A percentile compares a stretch with the other conserved stretches of the same genome.
phyloP scores from a whole-genome alignment of 1,140 invertebrate species.

The Psix sp. region DNA sequence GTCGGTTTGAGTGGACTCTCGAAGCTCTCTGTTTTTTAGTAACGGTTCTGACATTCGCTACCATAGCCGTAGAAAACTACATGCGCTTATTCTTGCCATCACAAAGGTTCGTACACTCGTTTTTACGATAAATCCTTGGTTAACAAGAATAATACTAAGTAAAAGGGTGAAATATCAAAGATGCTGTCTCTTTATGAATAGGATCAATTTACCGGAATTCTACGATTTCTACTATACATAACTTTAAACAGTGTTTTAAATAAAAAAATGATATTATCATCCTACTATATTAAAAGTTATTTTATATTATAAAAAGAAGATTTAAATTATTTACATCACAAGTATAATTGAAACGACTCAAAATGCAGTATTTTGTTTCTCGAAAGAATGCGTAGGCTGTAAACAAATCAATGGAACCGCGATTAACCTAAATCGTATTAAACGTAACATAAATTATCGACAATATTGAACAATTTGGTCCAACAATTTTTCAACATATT shows the following conservation, averaged over 20 bases:
- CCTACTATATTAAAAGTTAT: no score
- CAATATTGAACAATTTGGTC: not conserved
- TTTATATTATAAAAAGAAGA: no score
- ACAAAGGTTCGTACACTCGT: constrained; percentile 72
- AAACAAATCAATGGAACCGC: no score
- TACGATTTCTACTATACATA: no score
- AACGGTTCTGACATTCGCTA: constrained; percentile 80
- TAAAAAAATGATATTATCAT: no score
- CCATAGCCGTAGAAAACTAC: constrained; percentile 83
- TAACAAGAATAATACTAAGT: constrained; percentile 20
- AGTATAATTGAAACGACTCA: no score
- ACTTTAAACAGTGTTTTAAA: no score
- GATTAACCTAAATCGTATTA: constrained; percentile 12
- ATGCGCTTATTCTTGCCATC: constrained; percentile 78
- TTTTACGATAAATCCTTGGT: constrained; percentile 20
- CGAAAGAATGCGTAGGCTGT: no score
- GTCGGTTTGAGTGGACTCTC: constrained; percentile 82
- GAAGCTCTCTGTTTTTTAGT: constrained; percentile 83
- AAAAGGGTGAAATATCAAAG: not conserved
- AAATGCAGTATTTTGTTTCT: no score
- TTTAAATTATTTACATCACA: no score
- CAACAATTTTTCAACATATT: constrained; percentile 7
- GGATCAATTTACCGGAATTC: constrained; percentile 25
- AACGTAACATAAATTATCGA: not conserved
- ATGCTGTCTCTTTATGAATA: not conserved